Conservation (phyloP, 2,888 invertebrate genomes). For the Drosophila prostipennis region DNA sequence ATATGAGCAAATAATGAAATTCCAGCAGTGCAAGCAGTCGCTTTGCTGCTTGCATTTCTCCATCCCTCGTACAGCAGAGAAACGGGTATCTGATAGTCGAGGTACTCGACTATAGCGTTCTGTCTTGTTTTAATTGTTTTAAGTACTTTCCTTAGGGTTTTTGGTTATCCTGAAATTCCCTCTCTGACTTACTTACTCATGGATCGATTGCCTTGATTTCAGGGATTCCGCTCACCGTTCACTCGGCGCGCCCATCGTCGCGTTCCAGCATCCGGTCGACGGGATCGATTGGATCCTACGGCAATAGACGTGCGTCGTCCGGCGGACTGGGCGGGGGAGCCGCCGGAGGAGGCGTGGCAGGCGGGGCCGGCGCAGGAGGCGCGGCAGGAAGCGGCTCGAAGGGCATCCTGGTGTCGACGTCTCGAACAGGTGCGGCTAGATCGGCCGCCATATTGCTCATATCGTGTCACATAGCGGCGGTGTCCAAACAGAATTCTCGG, state of each 20-base stretch:
- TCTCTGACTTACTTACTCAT: not conserved
- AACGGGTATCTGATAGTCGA: too few relatives aligned
- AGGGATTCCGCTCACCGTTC: slow-evolving; percentile 87
- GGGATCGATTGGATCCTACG: slow-evolving; percentile 85
- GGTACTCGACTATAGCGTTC: too few relatives aligned
- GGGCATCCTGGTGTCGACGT: slow-evolving; percentile 90
- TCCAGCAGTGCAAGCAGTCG: too few relatives aligned
- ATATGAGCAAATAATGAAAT: too few relatives aligned
- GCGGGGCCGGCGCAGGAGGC: slow-evolving; percentile 84
- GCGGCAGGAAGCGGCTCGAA: slow-evolving; percentile 86
- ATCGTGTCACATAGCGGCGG: slow-evolving; percentile 92
- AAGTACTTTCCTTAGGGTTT: too few relatives aligned
- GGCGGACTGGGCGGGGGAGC: slow-evolving; percentile 82
- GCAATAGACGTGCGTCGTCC: slow-evolving; percentile 85
- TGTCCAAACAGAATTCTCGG: slow-evolving; percentile 84
- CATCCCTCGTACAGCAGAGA: too few relatives aligned
- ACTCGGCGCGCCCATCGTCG: slow-evolving; percentile 87
- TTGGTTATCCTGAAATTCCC: too few relatives aligned
- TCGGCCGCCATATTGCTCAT: slow-evolving; percentile 97
- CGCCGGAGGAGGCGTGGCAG: slow-evolving; percentile 83
- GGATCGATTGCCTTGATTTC: slow-evolving; percentile 38
- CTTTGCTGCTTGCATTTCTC: too few relatives aligned
- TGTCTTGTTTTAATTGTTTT: too few relatives aligned
- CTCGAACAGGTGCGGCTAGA: slow-evolving; percentile 96
- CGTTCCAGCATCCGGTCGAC: slow-evolving; percentile 87